Evolutionary conservation across 2,888 invertebrate genomes (phyloP), one percentile per base, ranked within the genome.

Genomic region (Rhagophthalmus giganteus): DNA sequence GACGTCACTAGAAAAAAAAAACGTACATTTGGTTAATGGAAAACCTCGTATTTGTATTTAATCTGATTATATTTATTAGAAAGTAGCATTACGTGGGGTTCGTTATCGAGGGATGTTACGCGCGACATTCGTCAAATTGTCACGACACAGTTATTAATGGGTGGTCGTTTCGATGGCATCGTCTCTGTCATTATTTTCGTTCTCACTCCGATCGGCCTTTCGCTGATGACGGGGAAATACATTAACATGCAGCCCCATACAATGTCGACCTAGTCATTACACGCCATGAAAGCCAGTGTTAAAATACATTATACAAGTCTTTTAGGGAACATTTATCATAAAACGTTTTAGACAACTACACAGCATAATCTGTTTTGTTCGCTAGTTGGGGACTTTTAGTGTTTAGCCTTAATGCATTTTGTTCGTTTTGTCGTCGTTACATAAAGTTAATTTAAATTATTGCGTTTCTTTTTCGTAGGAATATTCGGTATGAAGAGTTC

Each of bases 401-500:
- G 10, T 12, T 32, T 32, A 13, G n/a, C 13, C 12, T n/a, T 24
- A 38, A 24, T 26, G 25, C 27, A 25, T 38, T 26, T 38, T 14
- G 25, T 38, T 20, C 3, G 20, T 3, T 20, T 20, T 16, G n/a
- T n/a, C n/a, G n/a, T 31, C 11, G 31, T 25, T 35, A 20, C 16
- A 44, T 28, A 44, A 26, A 32, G 24, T 11, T 37, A 25, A 25
- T 32, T 32, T 4, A 11, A 24, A 10, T 28, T 14, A 35, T 15
- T 13, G 4, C 12, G 3, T 3, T 8, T 20, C 28, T 5, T 14
- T 39, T 33, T 69, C 71, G 7, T 75, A 84, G 84, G 75, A 81
- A 82, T 66, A 70, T 76, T 62, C 81, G 81, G 67, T 84, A 84
- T 78, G 83, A 84, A 69, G 82, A 80, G 70, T 83, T 86, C 74